Conservation (phyloP, 2,888 invertebrate species). For the Lapara coniferarum region DNA sequence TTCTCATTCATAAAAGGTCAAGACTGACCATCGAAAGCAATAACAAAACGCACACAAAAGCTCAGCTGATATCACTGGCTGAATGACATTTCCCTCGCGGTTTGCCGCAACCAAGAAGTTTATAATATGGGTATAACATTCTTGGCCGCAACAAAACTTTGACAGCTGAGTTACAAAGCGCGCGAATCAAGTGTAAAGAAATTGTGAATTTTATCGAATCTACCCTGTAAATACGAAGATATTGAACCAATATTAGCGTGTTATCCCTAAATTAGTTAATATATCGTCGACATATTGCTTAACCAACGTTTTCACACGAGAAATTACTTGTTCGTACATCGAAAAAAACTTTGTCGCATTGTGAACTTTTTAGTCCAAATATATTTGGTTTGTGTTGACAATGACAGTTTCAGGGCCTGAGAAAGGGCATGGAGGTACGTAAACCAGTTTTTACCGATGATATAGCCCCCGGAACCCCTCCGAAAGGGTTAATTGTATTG, state of each 20-base stretch:
- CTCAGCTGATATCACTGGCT: constrained; percentile 21
- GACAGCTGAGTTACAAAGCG: constrained; percentile 15
- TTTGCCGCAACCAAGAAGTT: too few species aligned
- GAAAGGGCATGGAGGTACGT: constrained; percentile 27
- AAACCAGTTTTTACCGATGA: constrained; percentile 29
- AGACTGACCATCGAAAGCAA: neutral
- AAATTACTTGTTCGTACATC: constrained; percentile 17
- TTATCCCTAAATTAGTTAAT: neutral
- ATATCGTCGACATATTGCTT: constrained; percentile 3
- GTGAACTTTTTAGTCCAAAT: constrained; percentile 26
- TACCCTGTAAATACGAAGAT: neutral
- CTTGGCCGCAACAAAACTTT: constrained; percentile 12
- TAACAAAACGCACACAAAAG: constrained; percentile 26
- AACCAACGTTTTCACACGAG: constrained; percentile 18
- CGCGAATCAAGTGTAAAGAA: constrained; percentile 15
- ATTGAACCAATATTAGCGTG: too few species aligned
- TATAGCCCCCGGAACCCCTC: constrained; percentile 14
- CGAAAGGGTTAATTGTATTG: constrained; percentile 16
- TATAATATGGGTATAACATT: too few species aligned
- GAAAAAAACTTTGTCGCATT: constrained; percentile 13
- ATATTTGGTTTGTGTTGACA: constrained; percentile 20
- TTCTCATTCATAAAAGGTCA: neutral
- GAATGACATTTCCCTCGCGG: constrained; percentile 16
- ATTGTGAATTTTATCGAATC: constrained; percentile 9
- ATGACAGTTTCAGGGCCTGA: constrained; percentile 18